Base-by-base conservation (phyloP, 2,797 vertebrate genomes). In the Diplodus sargus region DNA sequence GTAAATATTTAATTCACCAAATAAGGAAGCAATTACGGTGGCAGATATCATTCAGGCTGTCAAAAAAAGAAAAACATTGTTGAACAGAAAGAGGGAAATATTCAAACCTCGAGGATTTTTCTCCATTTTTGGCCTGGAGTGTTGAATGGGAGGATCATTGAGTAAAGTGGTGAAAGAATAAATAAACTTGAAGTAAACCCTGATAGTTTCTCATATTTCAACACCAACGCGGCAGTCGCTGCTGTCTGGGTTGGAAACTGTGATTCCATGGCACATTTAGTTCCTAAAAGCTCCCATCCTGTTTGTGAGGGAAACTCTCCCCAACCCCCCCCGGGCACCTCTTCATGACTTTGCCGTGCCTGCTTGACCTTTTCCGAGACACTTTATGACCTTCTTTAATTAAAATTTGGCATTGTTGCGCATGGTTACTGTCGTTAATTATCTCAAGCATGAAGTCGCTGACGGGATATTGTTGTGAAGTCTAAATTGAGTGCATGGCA, bases 381-480 rank as follows among this genome's bases (percentile, higher is more conserved):
- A 87, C 89, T 93, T 94, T 88, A 93, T 89, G 85, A 91, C 88
- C 88, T 81, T 85, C 78, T 92, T 93, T 93, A 91, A 94, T 94
- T 93, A 94, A 91, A 92, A 92, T 83, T 68, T 91, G 82, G 79
- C 88, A 89, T 91, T 89, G 81, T 87, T 88, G 81, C 9, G 1
- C 89, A 70, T 77, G 70, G 85, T 88, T 90, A 90, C 88, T 69
- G 85, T 74, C 52, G 61, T 89, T 83, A 90, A 81, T 94, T 90
- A 90, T 89, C 73, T 75, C 73, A 70, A 64, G 72, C 80, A 84
- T 89, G 73, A 89, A 84, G 82, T 83, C 75, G 72, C 71, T 79
- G 67, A 92, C 86, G 85, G 88, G 68, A 85, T 83, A 76, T 86
- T 81, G 76, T 85, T 72, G 81, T 87, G 74, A 84, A 81, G 64